Evolutionary conservation across 2,888 invertebrate species (phyloP), one percentile per base, ranked within the genome.

Genomic region (Drosophila parthenogenetica): DNA sequence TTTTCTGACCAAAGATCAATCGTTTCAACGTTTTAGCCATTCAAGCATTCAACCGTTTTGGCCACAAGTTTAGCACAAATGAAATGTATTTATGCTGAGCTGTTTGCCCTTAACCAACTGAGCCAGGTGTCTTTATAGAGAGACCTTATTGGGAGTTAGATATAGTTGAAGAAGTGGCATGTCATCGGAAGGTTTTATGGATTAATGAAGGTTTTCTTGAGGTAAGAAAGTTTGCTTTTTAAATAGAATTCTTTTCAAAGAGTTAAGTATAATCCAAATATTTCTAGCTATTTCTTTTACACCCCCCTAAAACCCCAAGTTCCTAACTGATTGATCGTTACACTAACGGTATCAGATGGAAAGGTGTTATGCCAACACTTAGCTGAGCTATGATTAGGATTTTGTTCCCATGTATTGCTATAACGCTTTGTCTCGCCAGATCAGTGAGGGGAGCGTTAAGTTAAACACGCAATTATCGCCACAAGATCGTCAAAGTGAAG

Each of bases 401-500:
- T 14, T 45, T 35, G n/a, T 17, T 19, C 17, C 16, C 35, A 11
- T 45, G 35, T 55, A n/a, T 22, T 57, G 13, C 35, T 35, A 37
- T 37, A 19, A 16, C 32, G 19, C 19, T 39, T 1, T 37, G 25
- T 40, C 48, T 48, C 48, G 11, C 22, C 46, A 57, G 57, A 57
- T 57, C 57, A 46, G 57, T 46, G 39, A 13, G 35, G 35, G 35
- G 71, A 51, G 45, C 54, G 46, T 57, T 57, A 57, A 77, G 73
- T 67, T 86, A 74, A 86, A 70, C 74, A 78, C 72, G 76, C 79
- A 79, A 79, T 89, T 84, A 82, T 81, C 87, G 88, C 85, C 85
- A 62, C 79, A 50, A 68, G 79, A 35, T 29, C 40, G 54, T 37
- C 40, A 58, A 51, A 57, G 22, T 37, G 19, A 22, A 22, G 29